These are phyloP conservation scores for Dynastes hyllus DNA, from an alignment of 2,888 invertebrate genomes.

Conservation along the genomic window DNA sequence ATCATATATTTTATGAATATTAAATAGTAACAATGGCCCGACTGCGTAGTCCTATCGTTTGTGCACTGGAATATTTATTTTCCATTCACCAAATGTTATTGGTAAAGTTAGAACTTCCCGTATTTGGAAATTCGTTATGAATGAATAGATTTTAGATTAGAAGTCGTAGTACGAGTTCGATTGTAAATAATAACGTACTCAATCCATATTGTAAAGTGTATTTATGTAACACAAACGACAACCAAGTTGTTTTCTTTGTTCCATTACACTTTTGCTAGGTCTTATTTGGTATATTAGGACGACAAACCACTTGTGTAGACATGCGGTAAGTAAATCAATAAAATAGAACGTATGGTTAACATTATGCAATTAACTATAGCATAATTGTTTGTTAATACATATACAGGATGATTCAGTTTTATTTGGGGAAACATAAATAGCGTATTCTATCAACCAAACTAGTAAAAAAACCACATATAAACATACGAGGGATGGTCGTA, in stretches of 20 bases:
- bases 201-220: background rate
- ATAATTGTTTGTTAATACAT: too few species aligned
- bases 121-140: conserved; percentile 29
- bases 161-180: background rate
- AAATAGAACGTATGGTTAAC: too few species aligned
- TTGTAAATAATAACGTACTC: background rate
- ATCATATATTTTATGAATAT: conserved; percentile 45
- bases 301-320: too few species aligned
- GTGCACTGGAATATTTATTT: conserved; percentile 5
- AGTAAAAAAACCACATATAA: too few species aligned
- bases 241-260: background rate
- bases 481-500: too few species aligned
- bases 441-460: too few species aligned
- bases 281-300: too few species aligned
- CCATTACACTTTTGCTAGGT: background rate
- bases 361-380: too few species aligned
- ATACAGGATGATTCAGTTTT: too few species aligned
- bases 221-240: background rate
- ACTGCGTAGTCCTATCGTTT: conserved; percentile 5
- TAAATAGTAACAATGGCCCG: conserved; percentile 28
- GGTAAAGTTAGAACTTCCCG: background rate
- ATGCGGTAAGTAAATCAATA: too few species aligned
- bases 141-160: conserved; percentile 23
- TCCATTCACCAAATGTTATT: conserved; percentile 1
- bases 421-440: too few species aligned